Percentiles rank a stretch among this genome's conserved stretches.
phyloP scores from a whole-genome alignment of 2,797 vertebrate genomes.

The Gymnoscopelus braueri region DNA sequence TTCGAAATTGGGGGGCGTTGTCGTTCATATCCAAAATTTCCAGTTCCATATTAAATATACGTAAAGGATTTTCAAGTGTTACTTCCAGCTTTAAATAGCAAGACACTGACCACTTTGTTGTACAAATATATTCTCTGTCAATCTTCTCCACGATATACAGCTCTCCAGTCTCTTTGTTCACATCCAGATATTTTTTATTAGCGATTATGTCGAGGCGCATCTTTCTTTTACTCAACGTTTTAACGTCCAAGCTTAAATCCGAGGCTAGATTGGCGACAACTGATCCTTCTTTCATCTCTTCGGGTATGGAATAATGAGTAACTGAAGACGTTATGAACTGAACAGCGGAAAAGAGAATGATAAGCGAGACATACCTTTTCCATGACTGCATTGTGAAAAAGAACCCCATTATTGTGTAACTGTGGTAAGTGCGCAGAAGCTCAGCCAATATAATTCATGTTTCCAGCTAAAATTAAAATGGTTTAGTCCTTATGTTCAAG shows the following conservation, averaged over 20 bases:
- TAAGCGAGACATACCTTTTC: constrained; percentile 57
- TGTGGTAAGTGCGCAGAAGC: fast-evolving
- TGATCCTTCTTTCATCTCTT: constrained; percentile 71
- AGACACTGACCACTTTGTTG: neutral
- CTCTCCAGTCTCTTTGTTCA: constrained; percentile 66
- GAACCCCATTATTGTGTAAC: neutral
- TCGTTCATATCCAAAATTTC: constrained; percentile 71
- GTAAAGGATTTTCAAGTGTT: constrained; percentile 56
- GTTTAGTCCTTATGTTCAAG: no score
- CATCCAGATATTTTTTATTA: constrained; percentile 60
- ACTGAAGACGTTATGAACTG: constrained; percentile 19
- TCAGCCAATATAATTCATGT: fast-evolving
- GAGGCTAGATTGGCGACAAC: constrained; percentile 66
- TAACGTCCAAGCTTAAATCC: constrained; percentile 63
- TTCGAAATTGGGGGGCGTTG: constrained; percentile 63
- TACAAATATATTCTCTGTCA: constrained; percentile 64
- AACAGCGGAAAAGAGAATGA: neutral
- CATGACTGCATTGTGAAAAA: constrained; percentile 24
- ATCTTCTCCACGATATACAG: constrained; percentile 65
- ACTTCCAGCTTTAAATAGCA: constrained; percentile 69
- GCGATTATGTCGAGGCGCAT: constrained; percentile 60
- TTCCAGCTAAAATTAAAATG: no score
- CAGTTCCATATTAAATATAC: constrained; percentile 67
- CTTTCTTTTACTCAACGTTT: constrained; percentile 53
- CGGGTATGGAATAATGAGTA: constrained; percentile 65